A percentile compares a stretch with the other conserved stretches of the same genome.
Conservation (phyloP, 1,140 invertebrate genomes). For the Megathymus violae region DNA sequence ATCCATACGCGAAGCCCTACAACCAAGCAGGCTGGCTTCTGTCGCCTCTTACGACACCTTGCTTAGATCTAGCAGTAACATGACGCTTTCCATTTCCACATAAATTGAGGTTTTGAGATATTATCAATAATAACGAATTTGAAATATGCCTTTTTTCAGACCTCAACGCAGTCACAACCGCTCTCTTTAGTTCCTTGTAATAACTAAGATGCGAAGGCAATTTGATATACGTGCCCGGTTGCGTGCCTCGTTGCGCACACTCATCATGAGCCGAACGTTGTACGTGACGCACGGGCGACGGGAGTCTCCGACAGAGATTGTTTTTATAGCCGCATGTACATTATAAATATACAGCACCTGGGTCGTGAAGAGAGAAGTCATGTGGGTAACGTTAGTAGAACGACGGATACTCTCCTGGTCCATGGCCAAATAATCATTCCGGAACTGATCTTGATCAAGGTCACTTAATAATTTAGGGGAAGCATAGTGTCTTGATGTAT, state of each 20-base stretch:
- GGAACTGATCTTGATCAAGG: neutral
- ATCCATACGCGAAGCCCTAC: too few relatives aligned
- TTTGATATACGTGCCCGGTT: neutral
- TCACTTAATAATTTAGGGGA: neutral
- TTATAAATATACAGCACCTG: neutral
- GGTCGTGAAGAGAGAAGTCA: neutral
- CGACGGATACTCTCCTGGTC: neutral
- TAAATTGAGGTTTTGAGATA: too few relatives aligned
- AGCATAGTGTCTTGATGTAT: too few relatives aligned
- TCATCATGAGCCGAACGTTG: slow-evolving; percentile 13
- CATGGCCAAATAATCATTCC: neutral
- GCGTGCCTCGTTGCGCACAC: slow-evolving; percentile 6
- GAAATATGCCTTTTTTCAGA: too few relatives aligned
- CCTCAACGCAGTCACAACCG: neutral
- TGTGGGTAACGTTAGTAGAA: neutral
- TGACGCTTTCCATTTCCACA: too few relatives aligned
- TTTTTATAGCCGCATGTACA: slow-evolving; percentile 8
- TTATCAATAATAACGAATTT: too few relatives aligned
- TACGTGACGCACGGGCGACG: slow-evolving; percentile 20
- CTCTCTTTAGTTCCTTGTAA: neutral
- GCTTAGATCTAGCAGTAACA: too few relatives aligned
- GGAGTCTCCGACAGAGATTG: neutral
- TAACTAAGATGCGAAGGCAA: neutral
- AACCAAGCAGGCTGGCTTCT: too few relatives aligned
- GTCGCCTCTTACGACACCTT: too few relatives aligned